Conservation (phyloP, 2,797 vertebrate species). For the Crenichthys baileyi region DNA sequence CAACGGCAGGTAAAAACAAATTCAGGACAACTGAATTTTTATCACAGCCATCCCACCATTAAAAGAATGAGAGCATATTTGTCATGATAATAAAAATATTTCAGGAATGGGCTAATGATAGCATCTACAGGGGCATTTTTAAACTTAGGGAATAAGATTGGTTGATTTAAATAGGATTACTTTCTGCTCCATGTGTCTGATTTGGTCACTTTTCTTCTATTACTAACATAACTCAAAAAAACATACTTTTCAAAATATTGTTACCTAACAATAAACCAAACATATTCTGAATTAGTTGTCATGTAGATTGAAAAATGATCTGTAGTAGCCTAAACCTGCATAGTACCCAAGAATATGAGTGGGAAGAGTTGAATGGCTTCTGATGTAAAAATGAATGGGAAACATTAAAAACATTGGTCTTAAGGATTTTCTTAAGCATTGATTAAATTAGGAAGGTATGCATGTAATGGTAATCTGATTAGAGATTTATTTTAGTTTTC, state of each 20-base stretch:
- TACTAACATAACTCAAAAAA: neutral
- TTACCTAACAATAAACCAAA: neutral
- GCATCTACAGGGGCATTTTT: neutral
- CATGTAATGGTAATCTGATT: neutral
- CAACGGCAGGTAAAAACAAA: neutral
- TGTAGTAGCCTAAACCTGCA: neutral
- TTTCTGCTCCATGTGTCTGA: neutral
- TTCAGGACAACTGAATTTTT: neutral
- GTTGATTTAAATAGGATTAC: neutral
- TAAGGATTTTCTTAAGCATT: neutral
- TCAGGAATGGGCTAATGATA: neutral
- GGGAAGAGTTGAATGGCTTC: neutral
- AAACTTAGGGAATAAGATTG: neutral
- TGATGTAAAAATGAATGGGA: neutral
- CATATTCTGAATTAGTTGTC: neutral
- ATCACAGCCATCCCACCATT: neutral
- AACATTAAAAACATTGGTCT: neutral
- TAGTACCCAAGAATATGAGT: neutral
- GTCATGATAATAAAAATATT: neutral
- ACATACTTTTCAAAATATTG: neutral
- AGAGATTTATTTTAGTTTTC: neutral
- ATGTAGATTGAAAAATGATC: neutral
- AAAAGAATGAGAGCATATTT: neutral
- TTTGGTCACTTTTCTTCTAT: neutral
- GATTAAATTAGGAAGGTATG: neutral